Evolutionary conservation across 2,797 vertebrate species (phyloP), one percentile per base, ranked within the genome.

Genomic region (Gymnoscopelus microlampas): DNA sequence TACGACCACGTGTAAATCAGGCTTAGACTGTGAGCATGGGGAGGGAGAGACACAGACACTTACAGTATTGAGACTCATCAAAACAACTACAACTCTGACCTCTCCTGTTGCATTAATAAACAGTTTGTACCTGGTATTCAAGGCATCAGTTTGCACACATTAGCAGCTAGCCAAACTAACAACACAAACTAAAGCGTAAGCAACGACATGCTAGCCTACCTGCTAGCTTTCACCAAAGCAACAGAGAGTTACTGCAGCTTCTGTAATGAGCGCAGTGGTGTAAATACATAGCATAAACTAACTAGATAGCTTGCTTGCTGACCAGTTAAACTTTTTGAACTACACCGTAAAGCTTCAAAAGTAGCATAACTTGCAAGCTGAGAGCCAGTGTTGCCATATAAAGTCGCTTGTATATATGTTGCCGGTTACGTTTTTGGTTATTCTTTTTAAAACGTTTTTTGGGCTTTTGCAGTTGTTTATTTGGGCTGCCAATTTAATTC

Each of bases 21-120:
- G 39, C 39, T 44, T 7, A 44, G 2, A 10, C 7, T 44, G 53
- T 53, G 14, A 15, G 7, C 7, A 53, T 53, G 61, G 55, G 50
- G 61, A 59, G 53, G 7, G 39, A 79, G 66, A 71, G 66, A 82
- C 63, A 0, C 67, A 77, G 86, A 85, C 84, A 84, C 81, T 85
- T 88, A 44, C 72, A 78, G 83, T 78, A 64, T 53, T 13, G 49
- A 53, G 63, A 53, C 58, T 32, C 12, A 3, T 57, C 55, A 48
- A 3, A 29, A 44, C 1, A 44, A 44, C 9, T 1, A 44, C 8
- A 7, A 39, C 29, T 63, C 13, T 35, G 24, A n/a, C 51, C 69
- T 14, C 50, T 74, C 67, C 61, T 14, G 65, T 85, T 88, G 87
- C 88, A 87, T 87, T 82, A 81, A 85, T 85, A 68, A 54, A 66